phyloP scores from a whole-genome alignment of 2,113 vertebrate species.

The Argyrosomus japonicus region DNA sequence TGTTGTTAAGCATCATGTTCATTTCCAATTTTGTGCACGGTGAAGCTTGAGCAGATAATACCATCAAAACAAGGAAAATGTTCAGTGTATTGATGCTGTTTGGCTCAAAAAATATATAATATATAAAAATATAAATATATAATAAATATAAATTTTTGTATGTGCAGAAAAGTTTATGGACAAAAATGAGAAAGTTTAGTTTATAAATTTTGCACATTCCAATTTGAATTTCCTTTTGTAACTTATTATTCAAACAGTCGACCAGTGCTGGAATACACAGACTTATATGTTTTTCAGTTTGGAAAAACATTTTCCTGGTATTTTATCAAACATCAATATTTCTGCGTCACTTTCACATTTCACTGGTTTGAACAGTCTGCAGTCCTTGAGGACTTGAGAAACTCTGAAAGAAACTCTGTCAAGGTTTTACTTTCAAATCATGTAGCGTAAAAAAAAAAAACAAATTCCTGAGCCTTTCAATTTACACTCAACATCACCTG shows the following conservation, averaged over 20 bases:
- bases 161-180: neutral
- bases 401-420: constrained; percentile 40
- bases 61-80: constrained; percentile 24
- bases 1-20: constrained; percentile 52
- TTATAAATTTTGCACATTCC: constrained; percentile 3
- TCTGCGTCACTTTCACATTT: constrained; percentile 52
- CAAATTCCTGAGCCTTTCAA: constrained; percentile 44
- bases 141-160: neutral
- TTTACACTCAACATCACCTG: constrained; percentile 68
- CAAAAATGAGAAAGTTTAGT: neutral
- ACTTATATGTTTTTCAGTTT: constrained; percentile 24
- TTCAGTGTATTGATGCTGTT: neutral
- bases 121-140: too few species aligned
- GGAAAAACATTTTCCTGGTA: constrained; percentile 7
- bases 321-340: constrained; percentile 53
- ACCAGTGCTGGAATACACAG: constrained; percentile 20
- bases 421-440: constrained; percentile 68
- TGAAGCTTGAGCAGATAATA: constrained; percentile 40
- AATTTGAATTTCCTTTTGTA: constrained; percentile 11
- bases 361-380: constrained; percentile 33
- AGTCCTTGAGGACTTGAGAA: constrained; percentile 52
- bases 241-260: neutral
- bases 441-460: constrained; percentile 27
- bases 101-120: neutral
- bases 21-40: constrained; percentile 50